phyloP scores from a whole-genome alignment of 2,113 vertebrate genomes.

The Oncorhynchus clarkii region DNA sequence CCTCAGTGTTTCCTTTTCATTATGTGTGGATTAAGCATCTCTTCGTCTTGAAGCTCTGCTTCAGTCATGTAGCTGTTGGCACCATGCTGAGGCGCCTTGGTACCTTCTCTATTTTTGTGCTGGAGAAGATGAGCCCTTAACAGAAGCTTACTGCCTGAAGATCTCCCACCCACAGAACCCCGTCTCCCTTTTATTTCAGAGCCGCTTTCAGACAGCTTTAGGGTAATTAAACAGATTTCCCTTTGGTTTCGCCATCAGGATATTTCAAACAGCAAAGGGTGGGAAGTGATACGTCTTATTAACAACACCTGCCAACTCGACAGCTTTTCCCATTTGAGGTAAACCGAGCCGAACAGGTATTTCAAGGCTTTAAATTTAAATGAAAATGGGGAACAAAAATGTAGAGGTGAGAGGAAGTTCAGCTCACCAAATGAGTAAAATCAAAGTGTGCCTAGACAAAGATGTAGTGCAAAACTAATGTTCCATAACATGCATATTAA shows the following conservation, averaged over 20 bases:
- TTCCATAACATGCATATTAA: no score
- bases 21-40: conserved; percentile 52
- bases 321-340: conserved; percentile 13
- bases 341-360: conserved; percentile 20
- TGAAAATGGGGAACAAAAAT: neutral
- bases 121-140: conserved; percentile 52
- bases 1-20: conserved; percentile 38
- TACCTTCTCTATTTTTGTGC: conserved; percentile 43
- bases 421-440: conserved; percentile 2
- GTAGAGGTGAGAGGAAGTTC: neutral
- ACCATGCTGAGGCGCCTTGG: conserved; percentile 44
- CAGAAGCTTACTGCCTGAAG: conserved; percentile 52
- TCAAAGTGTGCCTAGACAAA: no score
- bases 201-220: conserved; percentile 58
- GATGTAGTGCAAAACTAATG: no score
- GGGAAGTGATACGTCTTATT: conserved; percentile 29
- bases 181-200: conserved; percentile 31
- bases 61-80: conserved; percentile 38
- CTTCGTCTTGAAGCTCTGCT: conserved; percentile 42
- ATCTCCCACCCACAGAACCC: conserved; percentile 28
- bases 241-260: conserved; percentile 38
- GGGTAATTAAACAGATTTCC: conserved; percentile 49
- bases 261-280: conserved; percentile 25
- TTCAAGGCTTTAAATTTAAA: conserved; percentile 26
- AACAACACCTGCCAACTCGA: conserved; percentile 37